phyloP scores from a whole-genome alignment of 2,888 invertebrate genomes.

The Zaprionus obscuricornis region DNA sequence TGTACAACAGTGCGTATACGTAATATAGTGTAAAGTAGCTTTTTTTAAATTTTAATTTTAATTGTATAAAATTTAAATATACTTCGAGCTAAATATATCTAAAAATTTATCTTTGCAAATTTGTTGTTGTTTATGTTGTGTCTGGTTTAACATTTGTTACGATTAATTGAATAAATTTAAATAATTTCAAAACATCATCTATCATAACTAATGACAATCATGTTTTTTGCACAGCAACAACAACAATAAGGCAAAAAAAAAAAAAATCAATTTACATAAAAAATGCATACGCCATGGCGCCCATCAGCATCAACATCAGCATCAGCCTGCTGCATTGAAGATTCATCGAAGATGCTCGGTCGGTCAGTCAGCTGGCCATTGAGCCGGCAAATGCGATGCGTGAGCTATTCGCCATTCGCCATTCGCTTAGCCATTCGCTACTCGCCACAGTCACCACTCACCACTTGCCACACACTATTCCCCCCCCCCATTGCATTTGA shows the following conservation, averaged over 20 bases:
- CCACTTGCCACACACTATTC: too few relatives aligned
- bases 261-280: conserved; percentile 73
- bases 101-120: not conserved
- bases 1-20: conserved; percentile 24
- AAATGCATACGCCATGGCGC: conserved; percentile 74
- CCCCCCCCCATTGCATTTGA: too few relatives aligned
- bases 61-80: not conserved
- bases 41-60: not conserved
- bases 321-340: conserved; percentile 1
- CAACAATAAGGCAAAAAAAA: conserved; percentile 3
- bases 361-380: conserved; percentile 69
- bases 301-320: conserved; percentile 28
- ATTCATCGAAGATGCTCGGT: conserved; percentile 24
- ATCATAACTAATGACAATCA: conserved; percentile 69
- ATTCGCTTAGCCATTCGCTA: too few relatives aligned
- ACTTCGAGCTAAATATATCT: not conserved
- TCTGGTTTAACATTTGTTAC: conserved; percentile 27
- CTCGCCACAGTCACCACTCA: too few relatives aligned
- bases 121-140: conserved; percentile 44
- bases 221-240: conserved; percentile 25
- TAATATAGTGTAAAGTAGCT: conserved; percentile 10
- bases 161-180: conserved; percentile 75
- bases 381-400: conserved; percentile 71
- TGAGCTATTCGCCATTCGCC: too few relatives aligned
- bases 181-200: conserved; percentile 65